phyloP scores from a whole-genome alignment of 2,113 vertebrate species.

The Montifringilla adamsi region DNA sequence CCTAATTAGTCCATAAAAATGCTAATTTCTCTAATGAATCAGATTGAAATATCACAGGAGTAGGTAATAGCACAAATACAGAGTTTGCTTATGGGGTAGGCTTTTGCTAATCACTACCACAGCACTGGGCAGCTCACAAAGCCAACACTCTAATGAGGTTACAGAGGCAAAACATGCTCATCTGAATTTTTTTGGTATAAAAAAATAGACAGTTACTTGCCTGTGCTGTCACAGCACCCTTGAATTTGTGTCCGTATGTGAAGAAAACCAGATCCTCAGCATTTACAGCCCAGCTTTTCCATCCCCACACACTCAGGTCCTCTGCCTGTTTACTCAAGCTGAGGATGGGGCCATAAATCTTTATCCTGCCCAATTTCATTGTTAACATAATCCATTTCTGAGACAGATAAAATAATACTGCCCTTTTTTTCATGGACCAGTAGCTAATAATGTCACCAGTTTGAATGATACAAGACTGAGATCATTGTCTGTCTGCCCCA shows the following conservation, averaged over 20 bases:
- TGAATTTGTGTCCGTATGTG: not conserved
- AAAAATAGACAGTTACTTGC: not conserved
- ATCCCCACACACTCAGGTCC: not conserved
- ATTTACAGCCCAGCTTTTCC: not conserved
- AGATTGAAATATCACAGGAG: constrained; percentile 55
- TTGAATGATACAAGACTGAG: not conserved
- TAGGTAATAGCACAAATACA: not conserved
- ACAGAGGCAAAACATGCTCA: not conserved
- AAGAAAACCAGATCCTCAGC: not conserved
- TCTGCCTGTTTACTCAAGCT: constrained; percentile 38
- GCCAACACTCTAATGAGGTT: not conserved
- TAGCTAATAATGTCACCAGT: constrained; percentile 30
- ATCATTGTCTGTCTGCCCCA: constrained; percentile 28
- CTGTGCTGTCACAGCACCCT: not conserved
- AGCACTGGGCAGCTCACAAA: not conserved
- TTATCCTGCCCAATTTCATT: constrained; percentile 44
- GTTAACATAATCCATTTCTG: constrained; percentile 47
- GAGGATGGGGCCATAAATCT: constrained; percentile 43
- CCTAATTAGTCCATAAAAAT: constrained; percentile 64
- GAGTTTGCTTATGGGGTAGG: constrained; percentile 12
- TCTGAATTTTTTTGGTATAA: not conserved
- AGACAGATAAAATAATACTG: constrained; percentile 35
- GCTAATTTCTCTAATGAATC: constrained; percentile 63
- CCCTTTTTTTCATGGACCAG: constrained; percentile 26
- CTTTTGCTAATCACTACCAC: constrained; percentile 16